Conservation (phyloP, 2,888 invertebrate genomes). For the Drosophila paramelanica region DNA sequence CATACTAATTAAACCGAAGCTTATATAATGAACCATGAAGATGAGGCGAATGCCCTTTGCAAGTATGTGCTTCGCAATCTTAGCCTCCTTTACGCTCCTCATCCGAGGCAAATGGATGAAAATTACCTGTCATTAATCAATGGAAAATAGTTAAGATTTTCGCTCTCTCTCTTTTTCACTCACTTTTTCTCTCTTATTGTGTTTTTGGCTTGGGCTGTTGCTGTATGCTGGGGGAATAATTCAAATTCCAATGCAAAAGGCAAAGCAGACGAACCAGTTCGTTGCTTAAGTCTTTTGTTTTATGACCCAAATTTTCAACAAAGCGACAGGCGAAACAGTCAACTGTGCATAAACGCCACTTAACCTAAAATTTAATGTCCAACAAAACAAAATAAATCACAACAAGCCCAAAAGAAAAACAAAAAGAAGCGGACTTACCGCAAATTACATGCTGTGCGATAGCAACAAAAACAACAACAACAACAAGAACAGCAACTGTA, state of each 20-base stretch:
- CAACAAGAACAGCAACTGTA: conserved; percentile 18
- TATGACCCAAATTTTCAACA: conserved; percentile 55
- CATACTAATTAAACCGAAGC: conserved; percentile 66
- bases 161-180: conserved; percentile 3
- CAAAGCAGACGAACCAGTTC: conserved; percentile 59
- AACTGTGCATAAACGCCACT: conserved; percentile 66
- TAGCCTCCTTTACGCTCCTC: conserved; percentile 14
- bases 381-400: conserved; percentile 66
- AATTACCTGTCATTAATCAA: conserved; percentile 70
- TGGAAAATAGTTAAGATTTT: conserved; percentile 60
- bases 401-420: conserved; percentile 46
- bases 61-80: conserved; percentile 16
- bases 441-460: conserved; percentile 72
- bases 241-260: conserved; percentile 63
- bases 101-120: conserved; percentile 46
- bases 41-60: conserved; percentile 54
- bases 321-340: conserved; percentile 53
- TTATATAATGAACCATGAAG: conserved; percentile 70
- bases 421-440: conserved; percentile 49
- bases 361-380: conserved; percentile 70
- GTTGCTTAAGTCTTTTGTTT: conserved; percentile 73
- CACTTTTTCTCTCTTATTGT: not conserved
- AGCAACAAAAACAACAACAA: conserved; percentile 19
- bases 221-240: conserved; percentile 45
- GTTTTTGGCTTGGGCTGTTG: conserved; percentile 15